These are phyloP conservation scores for Choristoneura fumiferana DNA, from an alignment of 1,140 invertebrate species.

Conservation along the genomic window DNA sequence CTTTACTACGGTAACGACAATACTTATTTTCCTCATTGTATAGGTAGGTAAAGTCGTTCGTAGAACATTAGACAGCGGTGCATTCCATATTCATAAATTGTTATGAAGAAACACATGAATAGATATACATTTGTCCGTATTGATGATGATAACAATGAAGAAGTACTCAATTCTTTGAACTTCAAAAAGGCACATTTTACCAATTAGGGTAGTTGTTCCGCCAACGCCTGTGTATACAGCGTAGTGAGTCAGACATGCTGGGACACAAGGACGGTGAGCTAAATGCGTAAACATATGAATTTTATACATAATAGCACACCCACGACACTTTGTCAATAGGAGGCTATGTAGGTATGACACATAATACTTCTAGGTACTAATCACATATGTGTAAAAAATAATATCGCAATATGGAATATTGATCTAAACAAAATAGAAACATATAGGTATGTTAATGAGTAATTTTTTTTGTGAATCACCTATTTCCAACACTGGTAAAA, in stretches of 20 bases:
- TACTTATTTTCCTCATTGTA: constrained; percentile 6
- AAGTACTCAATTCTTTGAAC: not conserved
- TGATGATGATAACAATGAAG: too few relatives aligned
- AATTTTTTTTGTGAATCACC: too few relatives aligned
- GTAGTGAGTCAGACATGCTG: constrained; percentile 60
- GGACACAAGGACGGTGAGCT: constrained; percentile 68
- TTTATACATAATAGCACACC: constrained; percentile 48
- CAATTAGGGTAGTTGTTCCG: constrained; percentile 55
- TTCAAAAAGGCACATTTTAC: constrained; percentile 31
- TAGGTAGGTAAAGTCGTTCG: constrained; percentile 7
- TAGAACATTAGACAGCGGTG: not conserved
- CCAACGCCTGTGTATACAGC: constrained; percentile 58
- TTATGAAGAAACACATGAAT: too few relatives aligned
- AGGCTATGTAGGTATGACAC: not conserved
- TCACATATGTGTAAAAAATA: too few relatives aligned
- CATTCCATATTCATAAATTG: not conserved
- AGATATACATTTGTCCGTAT: too few relatives aligned
- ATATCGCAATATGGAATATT: too few relatives aligned
- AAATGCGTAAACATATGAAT: constrained; percentile 60
- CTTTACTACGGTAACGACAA: constrained; percentile 9
- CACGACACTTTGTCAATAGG: constrained; percentile 23
- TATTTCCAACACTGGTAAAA: too few relatives aligned
- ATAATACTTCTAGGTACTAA: too few relatives aligned
- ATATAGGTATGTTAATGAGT: too few relatives aligned
- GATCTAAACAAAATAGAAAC: too few relatives aligned